Base-by-base conservation (phyloP, 2,797 vertebrate genomes). In the Mormyrus proboscirostris region DNA sequence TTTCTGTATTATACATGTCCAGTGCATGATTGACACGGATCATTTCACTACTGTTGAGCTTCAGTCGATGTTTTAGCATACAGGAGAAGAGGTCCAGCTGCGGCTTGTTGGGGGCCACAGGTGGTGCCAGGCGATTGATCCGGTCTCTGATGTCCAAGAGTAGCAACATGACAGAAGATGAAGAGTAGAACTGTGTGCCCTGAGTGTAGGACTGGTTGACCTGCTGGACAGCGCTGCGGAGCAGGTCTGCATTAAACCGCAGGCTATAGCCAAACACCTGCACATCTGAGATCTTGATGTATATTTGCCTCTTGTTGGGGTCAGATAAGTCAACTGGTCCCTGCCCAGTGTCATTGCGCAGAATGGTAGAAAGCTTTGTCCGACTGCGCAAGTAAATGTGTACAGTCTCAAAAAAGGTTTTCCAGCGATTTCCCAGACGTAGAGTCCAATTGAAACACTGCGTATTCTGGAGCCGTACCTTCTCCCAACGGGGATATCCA, bases 391-490 rank as follows among this genome's bases (percentile, higher is more conserved):
- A 95, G 95, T 99, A 99, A 95, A 99, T 99, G 93, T 99, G 98
- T 87, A 99, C 98, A 0, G 98, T 99, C 95, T 99, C 99, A 38
- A 99, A 99, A 94, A 99, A 99, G 47, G 98, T 99, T 96, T 99
- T 99, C 98, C 98, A 99, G 88, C 98, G 96, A 94, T 99, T 99
- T 85, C 99, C 99, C 91, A 99, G 94, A 89, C 99, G 92, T 55
- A 99, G 96, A 89, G 98, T 99, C 98, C 98, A 99, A 95, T 99
- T 99, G 94, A 98, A 99, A 95, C 98, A 99, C 94, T 99, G 99
- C 55, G 98, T 97, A 94, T 98, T 99, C 90, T 98, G 98, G 92
- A 99, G 96, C 9, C 98, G 97, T 47, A 96, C 94, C 93, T 99
- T 99, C 95, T 99, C 98, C 99, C 99, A 99, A 29, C 98, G 97